phyloP scores from a whole-genome alignment of 1,140 invertebrate genomes.

The Littorina saxatilis region DNA sequence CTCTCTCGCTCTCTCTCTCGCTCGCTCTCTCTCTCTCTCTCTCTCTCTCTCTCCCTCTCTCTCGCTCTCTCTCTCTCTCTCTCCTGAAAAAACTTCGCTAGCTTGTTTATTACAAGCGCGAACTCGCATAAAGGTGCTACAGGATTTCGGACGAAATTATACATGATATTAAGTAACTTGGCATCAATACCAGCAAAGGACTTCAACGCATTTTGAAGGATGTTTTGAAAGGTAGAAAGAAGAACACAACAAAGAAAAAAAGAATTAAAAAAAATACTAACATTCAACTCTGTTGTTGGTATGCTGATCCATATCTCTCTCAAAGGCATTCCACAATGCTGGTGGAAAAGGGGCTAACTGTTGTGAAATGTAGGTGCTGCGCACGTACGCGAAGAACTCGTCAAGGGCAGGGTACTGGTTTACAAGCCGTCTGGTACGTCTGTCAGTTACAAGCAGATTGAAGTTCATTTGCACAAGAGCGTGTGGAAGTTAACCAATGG shows the following conservation, averaged over 20 bases:
- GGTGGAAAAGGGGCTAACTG: slow-evolving; percentile 11
- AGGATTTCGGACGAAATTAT: slow-evolving; percentile 12
- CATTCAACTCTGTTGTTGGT: slow-evolving; percentile 10
- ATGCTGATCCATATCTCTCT: slow-evolving; percentile 8
- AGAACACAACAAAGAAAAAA: neutral
- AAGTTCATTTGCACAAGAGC: slow-evolving; percentile 13
- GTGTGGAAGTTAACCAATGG: slow-evolving; percentile 9
- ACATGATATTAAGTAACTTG: slow-evolving; percentile 11
- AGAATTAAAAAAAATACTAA: slow-evolving; percentile 1
- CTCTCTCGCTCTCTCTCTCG: too few species aligned
- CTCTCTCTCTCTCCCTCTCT: too few species aligned
- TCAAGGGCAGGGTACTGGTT: slow-evolving; percentile 7
- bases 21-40: too few species aligned
- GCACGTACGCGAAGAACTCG: slow-evolving; percentile 5
- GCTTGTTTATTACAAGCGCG: slow-evolving; percentile 13
- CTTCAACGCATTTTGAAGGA: slow-evolving; percentile 7
- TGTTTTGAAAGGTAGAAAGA: slow-evolving; percentile 14
- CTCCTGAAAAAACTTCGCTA: too few species aligned
- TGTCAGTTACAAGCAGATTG: slow-evolving; percentile 10
- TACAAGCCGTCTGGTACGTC: slow-evolving; percentile 11
- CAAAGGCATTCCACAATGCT: slow-evolving; percentile 10
- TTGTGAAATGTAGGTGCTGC: slow-evolving; percentile 12
- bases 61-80: too few species aligned
- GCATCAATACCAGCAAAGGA: slow-evolving; percentile 8
- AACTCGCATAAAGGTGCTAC: slow-evolving; percentile 4